phyloP scores from a whole-genome alignment of 37 sponge, comb jelly and placozoan species.

The Eunapius fragilis region DNA sequence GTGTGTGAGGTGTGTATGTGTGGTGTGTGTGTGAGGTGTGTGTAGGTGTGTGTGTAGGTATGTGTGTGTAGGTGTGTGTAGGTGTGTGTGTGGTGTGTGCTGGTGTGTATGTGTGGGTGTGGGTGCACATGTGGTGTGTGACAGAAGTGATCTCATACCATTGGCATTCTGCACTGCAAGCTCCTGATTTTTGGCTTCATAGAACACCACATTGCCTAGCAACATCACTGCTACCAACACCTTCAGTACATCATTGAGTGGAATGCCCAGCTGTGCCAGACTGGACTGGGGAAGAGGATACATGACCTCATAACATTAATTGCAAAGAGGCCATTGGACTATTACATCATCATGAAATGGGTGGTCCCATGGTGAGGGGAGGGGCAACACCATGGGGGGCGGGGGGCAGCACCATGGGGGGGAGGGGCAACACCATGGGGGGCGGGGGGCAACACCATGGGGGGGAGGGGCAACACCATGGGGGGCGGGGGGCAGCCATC shows the following conservation, averaged over 20 bases:
- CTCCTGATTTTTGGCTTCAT: constrained; percentile 79
- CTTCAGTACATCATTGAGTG: constrained; percentile 81
- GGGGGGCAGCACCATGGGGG: too few relatives aligned
- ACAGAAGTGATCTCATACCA: constrained; percentile 36
- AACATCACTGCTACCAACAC: constrained; percentile 77
- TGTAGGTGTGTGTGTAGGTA: not conserved
- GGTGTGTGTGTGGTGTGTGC: not conserved
- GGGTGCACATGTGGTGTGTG: not conserved
- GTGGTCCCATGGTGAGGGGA: too few relatives aligned
- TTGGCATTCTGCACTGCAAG: constrained; percentile 61
- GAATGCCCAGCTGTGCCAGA: constrained; percentile 85
- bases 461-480: too few relatives aligned
- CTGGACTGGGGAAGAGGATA: constrained; percentile 50
- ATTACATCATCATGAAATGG: too few relatives aligned
- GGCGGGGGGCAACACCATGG: too few relatives aligned
- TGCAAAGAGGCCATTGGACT: too few relatives aligned
- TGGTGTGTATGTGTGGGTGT: constrained; percentile 1
- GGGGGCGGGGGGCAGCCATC: too few relatives aligned
- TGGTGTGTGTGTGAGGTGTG: too few relatives aligned
- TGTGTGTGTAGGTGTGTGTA: not conserved
- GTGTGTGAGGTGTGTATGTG: not conserved
- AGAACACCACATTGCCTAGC: constrained; percentile 84
- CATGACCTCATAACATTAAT: too few relatives aligned
- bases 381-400: too few relatives aligned
- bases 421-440: too few relatives aligned